phyloP scores from a whole-genome alignment of 2,113 vertebrate species.

The Ptychochromis oligacanthus region DNA sequence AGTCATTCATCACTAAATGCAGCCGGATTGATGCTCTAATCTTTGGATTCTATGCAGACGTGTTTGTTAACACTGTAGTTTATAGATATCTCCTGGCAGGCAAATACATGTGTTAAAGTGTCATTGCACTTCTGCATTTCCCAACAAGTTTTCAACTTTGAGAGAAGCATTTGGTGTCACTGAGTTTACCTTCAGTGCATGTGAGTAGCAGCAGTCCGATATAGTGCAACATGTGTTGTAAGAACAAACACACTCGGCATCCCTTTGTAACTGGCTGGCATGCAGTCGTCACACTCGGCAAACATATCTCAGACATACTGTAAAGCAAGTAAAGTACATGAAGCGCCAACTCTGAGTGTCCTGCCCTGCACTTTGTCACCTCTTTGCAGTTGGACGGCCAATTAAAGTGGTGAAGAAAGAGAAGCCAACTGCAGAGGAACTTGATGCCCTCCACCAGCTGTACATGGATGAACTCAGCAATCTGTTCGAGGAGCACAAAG shows the following conservation, averaged over 20 bases:
- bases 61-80: neutral
- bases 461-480: constrained; percentile 85
- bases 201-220: neutral
- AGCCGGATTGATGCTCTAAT: neutral
- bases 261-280: neutral
- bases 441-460: constrained; percentile 83
- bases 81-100: neutral
- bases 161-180: neutral
- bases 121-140: neutral
- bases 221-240: accelerated
- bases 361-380: constrained; percentile 14
- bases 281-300: neutral
- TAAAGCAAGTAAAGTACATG: neutral
- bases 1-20: neutral
- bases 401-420: constrained; percentile 83
- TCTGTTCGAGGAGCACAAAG: constrained; percentile 93
- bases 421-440: constrained; percentile 80
- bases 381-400: constrained; percentile 86
- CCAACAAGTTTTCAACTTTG: constrained; percentile 27
- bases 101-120: neutral
- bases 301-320: neutral
- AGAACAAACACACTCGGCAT: neutral
- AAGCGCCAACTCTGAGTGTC: constrained; percentile 3
- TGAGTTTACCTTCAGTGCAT: neutral
- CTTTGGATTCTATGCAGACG: neutral